Conservation (phyloP, 1,140 invertebrate species). For the Lordiphosa collinella region DNA sequence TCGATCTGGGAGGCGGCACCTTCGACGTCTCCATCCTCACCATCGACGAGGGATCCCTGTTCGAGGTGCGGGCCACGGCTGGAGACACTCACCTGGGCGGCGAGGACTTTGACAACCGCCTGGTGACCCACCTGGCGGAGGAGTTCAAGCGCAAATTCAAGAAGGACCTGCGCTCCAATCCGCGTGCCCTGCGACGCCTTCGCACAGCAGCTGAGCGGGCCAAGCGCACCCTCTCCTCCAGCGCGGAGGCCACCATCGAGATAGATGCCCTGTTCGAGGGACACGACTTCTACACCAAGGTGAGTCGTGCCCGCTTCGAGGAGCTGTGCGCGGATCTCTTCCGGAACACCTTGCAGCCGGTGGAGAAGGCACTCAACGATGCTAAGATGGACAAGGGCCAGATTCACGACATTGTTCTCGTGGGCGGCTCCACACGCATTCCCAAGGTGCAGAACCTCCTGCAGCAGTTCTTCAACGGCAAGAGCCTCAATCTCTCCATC, state of each 20-base stretch:
- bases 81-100: constrained; percentile 88
- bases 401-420: constrained; percentile 84
- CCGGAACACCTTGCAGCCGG: constrained; percentile 84
- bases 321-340: constrained; percentile 92
- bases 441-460: constrained; percentile 84
- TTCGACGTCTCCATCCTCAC: constrained; percentile 93
- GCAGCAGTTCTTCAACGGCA: constrained; percentile 85
- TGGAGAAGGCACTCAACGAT: constrained; percentile 87
- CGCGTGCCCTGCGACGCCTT: constrained; percentile 87
- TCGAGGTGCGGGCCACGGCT: constrained; percentile 89
- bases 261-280: constrained; percentile 88
- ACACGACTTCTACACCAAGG: constrained; percentile 91
- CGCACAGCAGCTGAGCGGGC: constrained; percentile 87
- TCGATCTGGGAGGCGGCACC: constrained; percentile 87
- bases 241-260: constrained; percentile 86
- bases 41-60: constrained; percentile 90
- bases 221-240: constrained; percentile 85
- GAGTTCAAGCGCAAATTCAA: constrained; percentile 93
- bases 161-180: constrained; percentile 88
- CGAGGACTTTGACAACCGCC: constrained; percentile 88
- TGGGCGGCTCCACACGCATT: constrained; percentile 85
- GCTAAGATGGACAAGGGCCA: constrained; percentile 87
- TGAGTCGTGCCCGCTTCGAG: constrained; percentile 91
- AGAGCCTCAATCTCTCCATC: constrained; percentile 85
- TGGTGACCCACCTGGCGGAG: constrained; percentile 88